Conservation (phyloP, 2,888 invertebrate genomes). For the Netelia melanura region DNA sequence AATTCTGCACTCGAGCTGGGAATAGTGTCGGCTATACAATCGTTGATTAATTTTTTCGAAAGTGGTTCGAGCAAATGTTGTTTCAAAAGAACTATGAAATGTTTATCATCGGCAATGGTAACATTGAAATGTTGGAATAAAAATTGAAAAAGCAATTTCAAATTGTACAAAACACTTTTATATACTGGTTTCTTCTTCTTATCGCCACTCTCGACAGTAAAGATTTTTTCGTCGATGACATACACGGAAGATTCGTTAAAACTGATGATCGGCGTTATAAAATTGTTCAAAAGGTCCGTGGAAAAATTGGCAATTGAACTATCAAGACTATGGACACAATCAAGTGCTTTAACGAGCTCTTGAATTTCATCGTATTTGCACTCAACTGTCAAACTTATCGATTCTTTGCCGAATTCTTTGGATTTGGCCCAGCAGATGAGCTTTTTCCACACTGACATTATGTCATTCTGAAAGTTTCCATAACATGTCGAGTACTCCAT, state of each 20-base stretch:
- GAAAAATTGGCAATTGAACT: conserved; percentile 87
- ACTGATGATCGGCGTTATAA: conserved; percentile 87
- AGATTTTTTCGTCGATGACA: conserved; percentile 82
- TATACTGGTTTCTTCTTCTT: conserved; percentile 85
- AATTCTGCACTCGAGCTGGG: conserved; percentile 91
- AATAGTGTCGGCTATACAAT: conserved; percentile 91
- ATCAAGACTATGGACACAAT: conserved; percentile 84
- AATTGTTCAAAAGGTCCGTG: conserved; percentile 86
- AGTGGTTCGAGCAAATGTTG: conserved; percentile 87
- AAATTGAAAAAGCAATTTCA: conserved; percentile 87
- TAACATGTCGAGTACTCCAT: conserved; percentile 85
- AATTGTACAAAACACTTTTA: conserved; percentile 86
- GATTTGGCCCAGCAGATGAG: conserved; percentile 85
- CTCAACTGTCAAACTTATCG: conserved; percentile 70
- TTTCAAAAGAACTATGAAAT: conserved; percentile 86
- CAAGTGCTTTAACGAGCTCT: conserved; percentile 84
- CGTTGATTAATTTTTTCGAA: conserved; percentile 88
- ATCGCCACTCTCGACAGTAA: conserved; percentile 84
- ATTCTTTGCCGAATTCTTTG: conserved; percentile 64
- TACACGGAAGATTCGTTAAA: conserved; percentile 84
- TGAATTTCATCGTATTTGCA: conserved; percentile 77
- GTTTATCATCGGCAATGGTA: conserved; percentile 83
- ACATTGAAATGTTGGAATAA: conserved; percentile 87
- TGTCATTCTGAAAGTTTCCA: conserved; percentile 85
- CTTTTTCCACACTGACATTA: conserved; percentile 85